These are phyloP conservation scores for Periplaneta americana DNA, from an alignment of 1,140 invertebrate genomes.

Conservation along the genomic window DNA sequence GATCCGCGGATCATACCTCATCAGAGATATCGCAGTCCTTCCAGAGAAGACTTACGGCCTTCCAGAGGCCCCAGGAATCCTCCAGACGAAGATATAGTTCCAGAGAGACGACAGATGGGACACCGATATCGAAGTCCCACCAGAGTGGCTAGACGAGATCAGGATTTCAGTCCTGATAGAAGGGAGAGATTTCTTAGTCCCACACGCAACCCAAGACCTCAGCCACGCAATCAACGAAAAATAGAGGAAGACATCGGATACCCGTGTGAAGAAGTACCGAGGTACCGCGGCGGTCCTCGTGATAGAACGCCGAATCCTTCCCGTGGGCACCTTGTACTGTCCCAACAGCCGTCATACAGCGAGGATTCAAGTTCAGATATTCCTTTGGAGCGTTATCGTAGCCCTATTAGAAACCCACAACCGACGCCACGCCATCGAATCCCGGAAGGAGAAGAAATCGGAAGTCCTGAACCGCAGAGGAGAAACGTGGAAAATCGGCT, in stretches of 20 bases:
- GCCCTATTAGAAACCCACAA: conserved; percentile 30
- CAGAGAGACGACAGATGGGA: background rate
- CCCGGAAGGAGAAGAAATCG: background rate
- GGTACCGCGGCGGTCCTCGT: background rate
- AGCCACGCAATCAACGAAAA: background rate
- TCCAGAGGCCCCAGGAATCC: background rate
- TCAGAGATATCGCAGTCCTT: background rate
- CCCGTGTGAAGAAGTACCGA: background rate
- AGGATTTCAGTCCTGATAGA: background rate
- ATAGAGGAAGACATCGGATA: background rate
- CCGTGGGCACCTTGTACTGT: background rate
- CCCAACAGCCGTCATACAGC: background rate
- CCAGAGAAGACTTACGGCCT: background rate
- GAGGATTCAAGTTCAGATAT: conserved; percentile 16
- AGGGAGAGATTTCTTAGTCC: conserved; percentile 1
- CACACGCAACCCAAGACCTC: background rate
- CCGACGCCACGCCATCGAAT: conserved; percentile 23
- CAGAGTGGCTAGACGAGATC: background rate
- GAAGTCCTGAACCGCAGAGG: background rate
- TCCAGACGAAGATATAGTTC: background rate
- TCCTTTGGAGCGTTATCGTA: conserved; percentile 34
- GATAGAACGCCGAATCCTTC: background rate
- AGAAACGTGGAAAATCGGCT: background rate
- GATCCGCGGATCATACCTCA: background rate
- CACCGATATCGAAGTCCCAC: background rate